Evolutionary conservation across 2,797 vertebrate genomes (phyloP), one percentile per base, ranked within the genome.

Genomic region (Atherinosoma microstoma): DNA sequence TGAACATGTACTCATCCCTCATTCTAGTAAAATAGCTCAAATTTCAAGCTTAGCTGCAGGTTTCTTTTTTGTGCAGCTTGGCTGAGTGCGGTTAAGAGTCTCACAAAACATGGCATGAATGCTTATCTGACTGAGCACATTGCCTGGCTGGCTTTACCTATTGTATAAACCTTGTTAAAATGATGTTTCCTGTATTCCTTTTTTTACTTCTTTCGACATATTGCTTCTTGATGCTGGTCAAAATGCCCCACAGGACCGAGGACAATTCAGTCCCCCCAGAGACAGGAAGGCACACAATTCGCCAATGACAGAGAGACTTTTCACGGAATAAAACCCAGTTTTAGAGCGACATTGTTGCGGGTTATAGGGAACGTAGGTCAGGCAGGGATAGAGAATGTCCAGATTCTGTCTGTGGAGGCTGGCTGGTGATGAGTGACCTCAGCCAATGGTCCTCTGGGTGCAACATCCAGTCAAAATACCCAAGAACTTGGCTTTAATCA

Each of bases 351-450:
- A 86, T 88, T 84, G 83, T 84, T 64, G 76, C 59, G 49, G 67
- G 84, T 93, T 90, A 84, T 78, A 79, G 73, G 79, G 73, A 80
- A 82, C 81, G 75, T 77, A 85, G 89, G 86, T 91, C 91, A 89
- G 70, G 49, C 91, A 89, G 70, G 53, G 80, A 83, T 65, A 79
- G 83, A 78, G 70, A 75, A 69, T 67, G 73, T 66, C 80, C 79
- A 70, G 78, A 60, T 56, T 67, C 75, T 53, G 66, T 69, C 69
- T 81, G 76, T 66, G 60, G 79, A 6, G 53, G 77, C 79, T 83
- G 75, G 75, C 84, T 76, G 61, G 79, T 91, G 91, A 91, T 89
- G 74, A 85, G 90, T 82, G 75, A 87, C 85, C 86, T 82, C 62
- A 51, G 78, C 83, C 76, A 70, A 71, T 70, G 79, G 86, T 47